Base-by-base conservation (phyloP, 2,888 invertebrate genomes). In the Ochropleura plecta region DNA sequence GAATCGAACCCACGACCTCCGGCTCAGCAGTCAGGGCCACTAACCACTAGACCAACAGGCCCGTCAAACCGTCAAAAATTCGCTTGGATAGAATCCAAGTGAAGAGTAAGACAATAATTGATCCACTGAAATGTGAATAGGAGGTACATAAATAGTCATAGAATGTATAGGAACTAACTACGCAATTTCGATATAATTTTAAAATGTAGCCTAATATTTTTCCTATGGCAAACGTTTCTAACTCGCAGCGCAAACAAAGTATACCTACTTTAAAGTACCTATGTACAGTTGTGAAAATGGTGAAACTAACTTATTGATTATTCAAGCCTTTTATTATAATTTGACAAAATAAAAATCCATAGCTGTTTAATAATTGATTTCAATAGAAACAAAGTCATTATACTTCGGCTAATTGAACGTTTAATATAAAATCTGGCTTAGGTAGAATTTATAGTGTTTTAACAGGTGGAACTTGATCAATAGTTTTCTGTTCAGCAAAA, bases 321-420 rank as follows among this genome's bases (percentile, higher is more conserved):
- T 44, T 51, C 0, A 44, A 51, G 9, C 44, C 7, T 42, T 48
- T 73, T 40, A 53, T 46, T 51, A 59, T 51, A n/a, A 51, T 9
- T n/a, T 5, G 14, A 53, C 18, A 5, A 66, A 20, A 65, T 53
- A 40, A 53, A 42, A 30, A 9, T 3, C 18, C 5, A 18, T 78
- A 18, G 53, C 7, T 18, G n/a, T 14, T 49, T 20, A 51, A 40
- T 65, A 53, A 20, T 55, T 30, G n/a, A 40, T 69, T 69, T 77
- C 44, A 51, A 82, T 48, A 70, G 14, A 51, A 82, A 79, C 70
- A 3, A 70, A 76, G 51, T 44, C 30, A 65, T 65, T 66, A 62
- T 60, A n/a, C 18, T 40, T 62, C 12, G 3, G 49, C 14, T 63
- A 48, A 76, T 63, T 66, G 44, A 30, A 40, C 3, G n/a, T 48